A percentile compares a stretch with the other conserved stretches of the same genome.
Evolutionary conservation across 2,888 invertebrate genomes (phyloP).

Genomic region (Apodemia duryi): DNA sequence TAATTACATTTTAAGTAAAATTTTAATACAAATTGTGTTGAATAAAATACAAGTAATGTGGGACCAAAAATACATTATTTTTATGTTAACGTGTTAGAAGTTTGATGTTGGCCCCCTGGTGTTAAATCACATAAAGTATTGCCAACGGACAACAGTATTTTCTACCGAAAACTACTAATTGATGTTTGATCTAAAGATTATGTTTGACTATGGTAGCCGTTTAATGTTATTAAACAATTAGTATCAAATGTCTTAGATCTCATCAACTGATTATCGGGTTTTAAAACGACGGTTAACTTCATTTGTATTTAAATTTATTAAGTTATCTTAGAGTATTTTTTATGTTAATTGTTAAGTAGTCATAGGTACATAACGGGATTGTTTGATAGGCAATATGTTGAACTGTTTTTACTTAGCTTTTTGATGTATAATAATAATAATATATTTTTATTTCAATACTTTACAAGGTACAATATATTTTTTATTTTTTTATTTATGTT

Average conservation of each 20-base stretch:
- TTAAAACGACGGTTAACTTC: not conserved
- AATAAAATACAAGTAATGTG: not conserved
- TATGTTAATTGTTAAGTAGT: not conserved
- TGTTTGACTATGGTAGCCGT: not conserved
- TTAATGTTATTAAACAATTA: not conserved
- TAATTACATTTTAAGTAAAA: not conserved
- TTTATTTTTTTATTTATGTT: no score
- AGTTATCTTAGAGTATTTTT: not conserved
- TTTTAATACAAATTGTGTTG: not conserved
- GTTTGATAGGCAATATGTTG: no score
- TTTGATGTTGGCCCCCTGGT: conserved; percentile 10
- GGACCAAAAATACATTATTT: not conserved
- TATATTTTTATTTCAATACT: no score
- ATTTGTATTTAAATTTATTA: not conserved
- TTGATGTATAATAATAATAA: no score
- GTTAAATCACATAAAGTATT: conserved; percentile 2
- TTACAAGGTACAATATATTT: no score
- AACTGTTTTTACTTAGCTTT: no score
- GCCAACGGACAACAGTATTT: not conserved
- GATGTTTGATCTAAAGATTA: conserved; percentile 13
- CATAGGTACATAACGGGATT: not conserved
- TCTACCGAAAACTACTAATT: not conserved
- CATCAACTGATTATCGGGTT: not conserved
- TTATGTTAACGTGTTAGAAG: conserved; percentile 1
- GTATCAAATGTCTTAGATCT: conserved; percentile 9